These are phyloP conservation scores for Luidia sarsii DNA, from an alignment of 53 echinoderm and acorn worm genomes.

Conservation along the genomic window DNA sequence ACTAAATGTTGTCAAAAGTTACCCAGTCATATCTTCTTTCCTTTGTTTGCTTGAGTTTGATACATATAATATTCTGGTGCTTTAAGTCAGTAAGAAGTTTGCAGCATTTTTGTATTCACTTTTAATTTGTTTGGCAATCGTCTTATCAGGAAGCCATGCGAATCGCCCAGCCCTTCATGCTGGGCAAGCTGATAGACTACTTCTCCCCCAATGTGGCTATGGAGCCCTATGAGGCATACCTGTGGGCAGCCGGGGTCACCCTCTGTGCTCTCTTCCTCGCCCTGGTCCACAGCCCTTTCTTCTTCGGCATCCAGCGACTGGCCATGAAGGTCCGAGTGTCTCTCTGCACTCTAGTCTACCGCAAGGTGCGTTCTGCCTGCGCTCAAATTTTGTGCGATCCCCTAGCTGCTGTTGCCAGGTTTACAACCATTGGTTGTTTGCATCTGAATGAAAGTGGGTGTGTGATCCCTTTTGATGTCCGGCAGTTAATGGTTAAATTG, in stretches of 20 bases:
- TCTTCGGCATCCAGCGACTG: conserved; percentile 66
- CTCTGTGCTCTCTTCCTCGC: conserved; percentile 60
- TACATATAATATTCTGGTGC: too few relatives aligned
- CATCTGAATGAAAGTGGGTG: too few relatives aligned
- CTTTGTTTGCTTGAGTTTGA: too few relatives aligned
- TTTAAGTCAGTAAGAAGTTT: too few relatives aligned
- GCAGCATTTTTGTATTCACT: too few relatives aligned
- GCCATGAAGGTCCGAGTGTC: conserved; percentile 82
- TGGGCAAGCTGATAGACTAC: conserved; percentile 76
- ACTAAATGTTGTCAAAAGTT: too few relatives aligned
- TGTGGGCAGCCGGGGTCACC: conserved; percentile 68
- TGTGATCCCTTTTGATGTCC: too few relatives aligned
- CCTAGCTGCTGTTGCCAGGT: neutral
- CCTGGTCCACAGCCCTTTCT: conserved; percentile 82
- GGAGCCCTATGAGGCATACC: conserved; percentile 57
- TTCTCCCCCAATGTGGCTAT: conserved; percentile 53
- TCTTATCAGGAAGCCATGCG: conserved; percentile 69
- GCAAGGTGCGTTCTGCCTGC: conserved; percentile 61
- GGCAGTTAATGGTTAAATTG: too few relatives aligned
- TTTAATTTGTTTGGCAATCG: too few relatives aligned
- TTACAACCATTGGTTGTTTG: too few relatives aligned
- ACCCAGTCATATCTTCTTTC: too few relatives aligned
- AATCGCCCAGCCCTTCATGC: conserved; percentile 76
- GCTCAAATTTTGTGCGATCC: neutral
- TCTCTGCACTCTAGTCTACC: conserved; percentile 79